Conservation (phyloP, 2,797 vertebrate species). For the Aulostomus chinensis region DNA sequence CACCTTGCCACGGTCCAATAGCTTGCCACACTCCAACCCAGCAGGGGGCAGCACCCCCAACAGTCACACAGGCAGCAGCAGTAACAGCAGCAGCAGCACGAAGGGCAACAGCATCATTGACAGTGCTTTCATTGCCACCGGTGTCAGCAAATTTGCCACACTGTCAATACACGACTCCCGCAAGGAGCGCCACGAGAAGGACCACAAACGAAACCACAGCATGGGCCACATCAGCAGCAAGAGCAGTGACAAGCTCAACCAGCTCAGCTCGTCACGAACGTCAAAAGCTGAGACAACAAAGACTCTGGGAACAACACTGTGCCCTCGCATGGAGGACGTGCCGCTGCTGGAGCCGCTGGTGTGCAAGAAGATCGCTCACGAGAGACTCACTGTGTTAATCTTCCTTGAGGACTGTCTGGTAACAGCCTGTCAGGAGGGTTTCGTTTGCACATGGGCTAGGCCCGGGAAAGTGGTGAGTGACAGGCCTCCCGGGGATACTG, state of each 20-base stretch:
- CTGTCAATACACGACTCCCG: conserved; percentile 92
- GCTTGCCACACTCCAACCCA: conserved; percentile 92
- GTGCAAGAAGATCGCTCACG: conserved; percentile 99
- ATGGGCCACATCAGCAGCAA: conserved; percentile 99
- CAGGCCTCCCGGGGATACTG: conserved; percentile 47
- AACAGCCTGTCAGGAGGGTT: conserved; percentile 99
- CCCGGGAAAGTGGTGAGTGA: conserved; percentile 99
- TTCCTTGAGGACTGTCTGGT: conserved; percentile 99
- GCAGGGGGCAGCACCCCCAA: conserved; percentile 83
- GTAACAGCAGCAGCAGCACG: conserved; percentile 80
- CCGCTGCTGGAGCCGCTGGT: conserved; percentile 97
- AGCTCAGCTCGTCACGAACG: conserved; percentile 83
- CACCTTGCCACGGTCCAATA: conserved; percentile 94
- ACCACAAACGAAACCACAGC: conserved; percentile 98
- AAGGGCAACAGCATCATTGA: conserved; percentile 86
- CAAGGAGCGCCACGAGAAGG: conserved; percentile 96
- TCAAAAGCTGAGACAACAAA: conserved; percentile 91
- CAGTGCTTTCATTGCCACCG: conserved; percentile 86
- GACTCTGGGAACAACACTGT: conserved; percentile 92
- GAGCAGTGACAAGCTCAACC: conserved; percentile 98
- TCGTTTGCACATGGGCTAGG: conserved; percentile 99
- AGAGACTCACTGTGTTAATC: conserved; percentile 98
- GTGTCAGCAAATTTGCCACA: conserved; percentile 96
- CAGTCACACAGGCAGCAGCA: conserved; percentile 89
- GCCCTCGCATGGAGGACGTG: conserved; percentile 97